Evolutionary conservation across 2,113 vertebrate species (phyloP).

Genomic region (Coryphaenoides rupestris): DNA sequence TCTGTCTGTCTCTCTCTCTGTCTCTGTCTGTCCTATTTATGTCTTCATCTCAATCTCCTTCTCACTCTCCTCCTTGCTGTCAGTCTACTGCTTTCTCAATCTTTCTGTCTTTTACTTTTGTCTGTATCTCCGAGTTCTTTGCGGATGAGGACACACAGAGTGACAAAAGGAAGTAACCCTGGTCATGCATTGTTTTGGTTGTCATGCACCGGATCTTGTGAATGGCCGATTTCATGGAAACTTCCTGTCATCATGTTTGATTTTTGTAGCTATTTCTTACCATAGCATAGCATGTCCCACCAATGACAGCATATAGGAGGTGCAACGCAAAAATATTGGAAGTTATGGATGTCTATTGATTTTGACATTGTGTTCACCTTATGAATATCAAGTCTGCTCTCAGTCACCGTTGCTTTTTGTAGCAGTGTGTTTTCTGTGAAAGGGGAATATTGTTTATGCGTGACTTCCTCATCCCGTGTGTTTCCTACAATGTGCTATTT

Average conservation of each 20-base stretch:
- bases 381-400: too few relatives aligned
- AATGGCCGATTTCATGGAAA: constrained; percentile 52
- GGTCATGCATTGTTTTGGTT: constrained; percentile 31
- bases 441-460: too few relatives aligned
- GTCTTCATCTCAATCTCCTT: neutral
- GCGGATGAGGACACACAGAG: neutral
- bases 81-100: neutral
- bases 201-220: constrained; percentile 62
- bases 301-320: too few relatives aligned
- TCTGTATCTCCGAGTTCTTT: constrained; percentile 7
- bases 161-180: constrained; percentile 36
- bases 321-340: too few relatives aligned
- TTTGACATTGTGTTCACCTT: too few relatives aligned
- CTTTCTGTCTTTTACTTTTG: constrained; percentile 41
- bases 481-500: too few relatives aligned
- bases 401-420: too few relatives aligned
- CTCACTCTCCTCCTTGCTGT: neutral
- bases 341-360: too few relatives aligned
- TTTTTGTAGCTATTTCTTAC: neutral
- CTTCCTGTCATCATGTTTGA: constrained; percentile 38
- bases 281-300: too few relatives aligned
- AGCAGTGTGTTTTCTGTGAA: too few relatives aligned
- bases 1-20: neutral
- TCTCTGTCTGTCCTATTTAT: neutral
- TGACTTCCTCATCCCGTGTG: too few relatives aligned